A percentile compares a stretch with the other conserved stretches of the same genome.
These are phyloP conservation scores for Aleiodes sp. DNA, from an alignment of 1,140 invertebrate genomes.

Conservation along the genomic window DNA sequence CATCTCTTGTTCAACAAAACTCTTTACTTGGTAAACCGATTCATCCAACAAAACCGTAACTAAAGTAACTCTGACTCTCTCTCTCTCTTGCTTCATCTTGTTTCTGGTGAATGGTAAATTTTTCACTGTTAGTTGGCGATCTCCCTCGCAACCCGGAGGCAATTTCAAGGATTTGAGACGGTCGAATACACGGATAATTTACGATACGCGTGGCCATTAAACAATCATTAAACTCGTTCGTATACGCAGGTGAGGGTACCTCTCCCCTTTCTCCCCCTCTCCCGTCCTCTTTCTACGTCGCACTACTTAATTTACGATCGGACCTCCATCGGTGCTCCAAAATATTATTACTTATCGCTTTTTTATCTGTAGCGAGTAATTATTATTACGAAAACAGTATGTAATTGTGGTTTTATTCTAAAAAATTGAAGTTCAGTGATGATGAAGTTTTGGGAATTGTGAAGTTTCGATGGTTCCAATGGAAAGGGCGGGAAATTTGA, in stretches of 20 bases:
- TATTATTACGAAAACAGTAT: conserved; percentile 28
- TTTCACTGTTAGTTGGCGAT: conserved; percentile 19
- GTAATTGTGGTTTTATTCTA: too few relatives aligned
- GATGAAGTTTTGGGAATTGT: too few relatives aligned
- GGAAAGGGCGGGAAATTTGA: too few relatives aligned
- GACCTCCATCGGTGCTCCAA: conserved; percentile 61
- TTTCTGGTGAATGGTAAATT: conserved; percentile 2
- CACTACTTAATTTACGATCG: conserved; percentile 62
- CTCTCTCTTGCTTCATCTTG: conserved; percentile 27
- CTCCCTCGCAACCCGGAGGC: conserved; percentile 53
- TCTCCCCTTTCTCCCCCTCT: too few relatives aligned
- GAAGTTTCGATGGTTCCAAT: too few relatives aligned
- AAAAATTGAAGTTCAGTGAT: too few relatives aligned
- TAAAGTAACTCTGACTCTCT: background rate
- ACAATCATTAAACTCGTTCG: conserved; percentile 68
- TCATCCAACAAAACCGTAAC: background rate
- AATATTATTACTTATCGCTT: conserved; percentile 61
- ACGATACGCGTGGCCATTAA: conserved; percentile 65
- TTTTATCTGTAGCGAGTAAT: conserved; percentile 36
- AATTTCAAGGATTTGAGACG: conserved; percentile 65
- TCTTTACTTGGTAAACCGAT: background rate
- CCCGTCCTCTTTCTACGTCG: conserved; percentile 56
- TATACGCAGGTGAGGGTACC: conserved; percentile 63
- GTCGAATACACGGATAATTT: conserved; percentile 66
- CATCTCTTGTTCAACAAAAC: background rate